These are phyloP conservation scores for Lapara coniferarum DNA, from an alignment of 2,888 invertebrate genomes.

Conservation along the genomic window DNA sequence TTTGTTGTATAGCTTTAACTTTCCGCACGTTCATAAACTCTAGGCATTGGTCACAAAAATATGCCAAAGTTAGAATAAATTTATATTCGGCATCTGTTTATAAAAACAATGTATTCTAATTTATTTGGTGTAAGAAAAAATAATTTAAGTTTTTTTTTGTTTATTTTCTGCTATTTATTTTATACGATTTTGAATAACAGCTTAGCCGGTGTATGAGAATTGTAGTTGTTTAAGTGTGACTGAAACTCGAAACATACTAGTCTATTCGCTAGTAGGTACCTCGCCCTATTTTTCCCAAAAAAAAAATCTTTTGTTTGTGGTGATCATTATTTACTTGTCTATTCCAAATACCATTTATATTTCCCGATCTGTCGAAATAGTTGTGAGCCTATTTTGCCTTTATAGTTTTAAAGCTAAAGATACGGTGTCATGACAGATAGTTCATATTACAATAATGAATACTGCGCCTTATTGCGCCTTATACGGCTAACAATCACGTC, in stretches of 20 bases:
- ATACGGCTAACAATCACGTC: conserved; percentile 27
- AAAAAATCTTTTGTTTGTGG: neutral
- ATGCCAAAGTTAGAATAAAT: conserved; percentile 72
- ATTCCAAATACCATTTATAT: conserved; percentile 23
- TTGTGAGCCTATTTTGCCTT: conserved; percentile 52
- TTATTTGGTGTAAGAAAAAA: conserved; percentile 26
- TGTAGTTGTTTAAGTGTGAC: conserved; percentile 1
- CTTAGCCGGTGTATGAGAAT: neutral
- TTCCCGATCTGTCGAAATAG: conserved; percentile 20
- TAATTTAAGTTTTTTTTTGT: conserved; percentile 28
- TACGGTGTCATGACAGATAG: conserved; percentile 42
- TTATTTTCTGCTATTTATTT: conserved; percentile 25
- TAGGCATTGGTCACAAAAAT: conserved; percentile 68
- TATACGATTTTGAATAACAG: conserved; percentile 11
- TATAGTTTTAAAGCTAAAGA: conserved; percentile 51
- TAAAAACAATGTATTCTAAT: conserved; percentile 28
- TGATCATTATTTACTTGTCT: neutral
- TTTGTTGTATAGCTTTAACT: neutral
- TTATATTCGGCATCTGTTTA: conserved; percentile 41
- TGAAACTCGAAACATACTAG: neutral
- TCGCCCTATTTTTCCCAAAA: neutral
- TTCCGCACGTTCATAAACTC: conserved; percentile 18
- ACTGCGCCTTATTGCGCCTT: conserved; percentile 15
- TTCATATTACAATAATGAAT: neutral
- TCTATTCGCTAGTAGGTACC: neutral